phyloP scores from a whole-genome alignment of 2,113 vertebrate genomes.

The Pluvialis apricaria region DNA sequence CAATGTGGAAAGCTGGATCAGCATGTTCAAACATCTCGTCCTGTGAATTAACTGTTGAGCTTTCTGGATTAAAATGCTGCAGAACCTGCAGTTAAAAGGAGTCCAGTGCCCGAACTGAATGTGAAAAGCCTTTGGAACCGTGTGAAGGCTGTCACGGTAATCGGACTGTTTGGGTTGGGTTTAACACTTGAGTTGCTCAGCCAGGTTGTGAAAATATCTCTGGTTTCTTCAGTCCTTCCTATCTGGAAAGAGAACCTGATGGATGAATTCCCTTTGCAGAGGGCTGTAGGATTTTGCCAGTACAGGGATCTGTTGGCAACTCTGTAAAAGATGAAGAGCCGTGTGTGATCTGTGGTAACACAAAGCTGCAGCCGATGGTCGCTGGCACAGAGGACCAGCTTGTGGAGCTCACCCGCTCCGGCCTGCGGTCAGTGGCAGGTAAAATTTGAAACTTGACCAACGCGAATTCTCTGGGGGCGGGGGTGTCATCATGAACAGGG shows the following conservation, averaged over 20 bases:
- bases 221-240: neutral
- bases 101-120: neutral
- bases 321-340: neutral
- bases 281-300: neutral
- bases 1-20: neutral
- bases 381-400: neutral
- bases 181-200: neutral
- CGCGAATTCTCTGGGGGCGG: neutral
- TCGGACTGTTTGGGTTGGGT: neutral
- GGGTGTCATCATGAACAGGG: neutral
- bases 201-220: neutral
- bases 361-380: neutral
- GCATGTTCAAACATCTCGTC: neutral
- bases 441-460: neutral
- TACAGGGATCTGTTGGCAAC: neutral
- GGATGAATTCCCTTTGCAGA: neutral
- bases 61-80: neutral
- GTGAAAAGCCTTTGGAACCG: neutral
- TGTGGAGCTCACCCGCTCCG: neutral
- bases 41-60: neutral
- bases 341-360: accelerated
- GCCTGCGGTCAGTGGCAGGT: neutral
- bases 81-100: neutral
- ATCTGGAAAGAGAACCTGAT: neutral
- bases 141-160: neutral